Evolutionary conservation across 2,113 vertebrate genomes (phyloP).

Genomic region (Bufo gargarizans): DNA sequence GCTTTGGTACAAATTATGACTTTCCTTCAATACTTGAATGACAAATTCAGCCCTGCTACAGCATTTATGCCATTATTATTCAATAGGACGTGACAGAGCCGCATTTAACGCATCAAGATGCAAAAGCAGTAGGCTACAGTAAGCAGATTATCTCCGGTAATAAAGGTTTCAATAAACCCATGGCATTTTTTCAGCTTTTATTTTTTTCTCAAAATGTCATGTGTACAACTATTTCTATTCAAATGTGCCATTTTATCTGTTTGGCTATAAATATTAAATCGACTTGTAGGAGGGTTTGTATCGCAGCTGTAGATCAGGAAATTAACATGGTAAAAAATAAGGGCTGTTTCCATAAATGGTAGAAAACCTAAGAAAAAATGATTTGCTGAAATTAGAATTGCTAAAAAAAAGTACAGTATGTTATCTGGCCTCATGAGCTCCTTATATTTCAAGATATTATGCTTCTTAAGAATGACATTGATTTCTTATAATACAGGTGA

Average conservation of each 20-base stretch:
- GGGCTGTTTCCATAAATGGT: neutral
- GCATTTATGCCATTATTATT: neutral
- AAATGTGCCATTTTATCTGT: slow-evolving; percentile 36
- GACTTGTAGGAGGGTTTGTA: neutral
- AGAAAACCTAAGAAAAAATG: neutral
- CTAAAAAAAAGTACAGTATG: too few species aligned
- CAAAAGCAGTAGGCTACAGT: slow-evolving; percentile 2
- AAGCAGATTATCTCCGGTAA: slow-evolving; percentile 26
- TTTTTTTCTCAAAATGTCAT: slow-evolving; percentile 36
- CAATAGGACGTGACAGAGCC: neutral
- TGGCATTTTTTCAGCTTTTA: neutral
- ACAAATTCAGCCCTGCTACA: neutral
- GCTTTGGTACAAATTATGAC: neutral
- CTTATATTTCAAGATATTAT: too few species aligned
- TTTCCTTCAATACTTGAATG: neutral
- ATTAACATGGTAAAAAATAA: neutral
- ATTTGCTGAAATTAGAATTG: neutral
- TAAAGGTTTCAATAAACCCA: slow-evolving; percentile 16
- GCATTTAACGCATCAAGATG: slow-evolving; percentile 29
- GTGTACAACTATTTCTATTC: slow-evolving; percentile 11
- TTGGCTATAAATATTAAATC: slow-evolving; percentile 46
- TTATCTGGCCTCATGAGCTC: too few species aligned
- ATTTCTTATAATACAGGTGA: too few species aligned
- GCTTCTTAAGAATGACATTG: too few species aligned
- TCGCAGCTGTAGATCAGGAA: neutral